phyloP scores from a whole-genome alignment of 2,113 vertebrate species.

The Coptodon rendalli region DNA sequence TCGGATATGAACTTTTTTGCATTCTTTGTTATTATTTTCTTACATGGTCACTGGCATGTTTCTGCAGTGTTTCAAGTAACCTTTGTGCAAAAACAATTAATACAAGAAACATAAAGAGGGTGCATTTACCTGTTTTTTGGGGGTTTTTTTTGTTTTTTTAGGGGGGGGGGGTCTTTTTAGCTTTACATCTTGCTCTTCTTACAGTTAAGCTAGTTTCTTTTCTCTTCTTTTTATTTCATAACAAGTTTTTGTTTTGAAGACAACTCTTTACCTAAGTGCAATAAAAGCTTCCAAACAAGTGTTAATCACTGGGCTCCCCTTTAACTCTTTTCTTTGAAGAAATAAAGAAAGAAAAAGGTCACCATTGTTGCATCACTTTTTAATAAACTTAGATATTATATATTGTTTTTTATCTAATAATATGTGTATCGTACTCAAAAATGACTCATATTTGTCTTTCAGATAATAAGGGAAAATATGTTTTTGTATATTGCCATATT shows the following conservation, averaged over 20 bases:
- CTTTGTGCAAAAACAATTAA: background rate
- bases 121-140: background rate
- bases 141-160: fast-evolving
- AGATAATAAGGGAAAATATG: background rate
- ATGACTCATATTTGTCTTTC: background rate
- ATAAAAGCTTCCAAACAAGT: background rate
- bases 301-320: background rate
- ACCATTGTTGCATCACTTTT: fast-evolving
- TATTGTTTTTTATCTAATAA: background rate
- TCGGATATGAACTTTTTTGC: background rate
- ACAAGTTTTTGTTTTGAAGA: background rate
- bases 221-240: background rate
- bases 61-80: background rate
- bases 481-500: background rate
- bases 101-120: background rate
- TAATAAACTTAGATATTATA: background rate
- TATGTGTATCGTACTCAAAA: background rate
- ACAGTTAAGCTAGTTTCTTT: background rate
- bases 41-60: background rate
- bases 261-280: background rate
- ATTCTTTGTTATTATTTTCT: background rate
- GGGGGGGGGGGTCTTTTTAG: too few species aligned
- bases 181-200: background rate
- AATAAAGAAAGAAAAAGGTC: background rate
- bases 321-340: background rate